Percentiles rank a stretch among this genome's conserved stretches.
phyloP scores from a whole-genome alignment of 1,140 invertebrate species.

The Drosophila truncata region DNA sequence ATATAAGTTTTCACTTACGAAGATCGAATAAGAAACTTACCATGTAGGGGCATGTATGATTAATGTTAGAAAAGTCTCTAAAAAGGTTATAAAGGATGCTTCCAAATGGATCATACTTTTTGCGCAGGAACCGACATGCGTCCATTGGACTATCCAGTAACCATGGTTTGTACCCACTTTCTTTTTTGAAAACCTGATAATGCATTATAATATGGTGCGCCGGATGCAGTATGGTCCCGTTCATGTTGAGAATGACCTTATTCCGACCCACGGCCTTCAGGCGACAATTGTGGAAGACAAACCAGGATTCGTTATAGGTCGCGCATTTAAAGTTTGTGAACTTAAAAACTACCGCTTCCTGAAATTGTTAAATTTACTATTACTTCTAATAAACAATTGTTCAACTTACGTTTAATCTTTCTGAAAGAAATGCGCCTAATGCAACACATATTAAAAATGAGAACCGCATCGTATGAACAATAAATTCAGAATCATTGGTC shows the following conservation, averaged over 20 bases:
- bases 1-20: not conserved
- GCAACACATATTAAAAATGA: not conserved
- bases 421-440: not conserved
- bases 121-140: conserved; percentile 8
- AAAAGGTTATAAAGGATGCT: conserved; percentile 1
- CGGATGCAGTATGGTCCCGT: conserved; percentile 13
- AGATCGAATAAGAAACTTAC: not conserved
- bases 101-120: not conserved
- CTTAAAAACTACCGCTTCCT: conserved; percentile 25
- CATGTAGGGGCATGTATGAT: conserved; percentile 34
- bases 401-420: not conserved
- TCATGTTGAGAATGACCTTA: conserved; percentile 6
- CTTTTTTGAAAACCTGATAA: conserved; percentile 20
- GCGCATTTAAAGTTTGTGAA: conserved; percentile 22
- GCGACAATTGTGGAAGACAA: conserved; percentile 21
- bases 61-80: conserved; percentile 25
- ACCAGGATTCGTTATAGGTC: conserved; percentile 26
- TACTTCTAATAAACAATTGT: not conserved
- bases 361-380: not conserved
- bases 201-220: not conserved
- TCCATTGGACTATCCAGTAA: conserved; percentile 11
- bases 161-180: conserved; percentile 35
- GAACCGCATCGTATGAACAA: conserved; percentile 3
- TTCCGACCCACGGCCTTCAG: conserved; percentile 19
- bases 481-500: not conserved